Base-by-base conservation (phyloP, 2,888 invertebrate species). In the Lysandra bellargus region DNA sequence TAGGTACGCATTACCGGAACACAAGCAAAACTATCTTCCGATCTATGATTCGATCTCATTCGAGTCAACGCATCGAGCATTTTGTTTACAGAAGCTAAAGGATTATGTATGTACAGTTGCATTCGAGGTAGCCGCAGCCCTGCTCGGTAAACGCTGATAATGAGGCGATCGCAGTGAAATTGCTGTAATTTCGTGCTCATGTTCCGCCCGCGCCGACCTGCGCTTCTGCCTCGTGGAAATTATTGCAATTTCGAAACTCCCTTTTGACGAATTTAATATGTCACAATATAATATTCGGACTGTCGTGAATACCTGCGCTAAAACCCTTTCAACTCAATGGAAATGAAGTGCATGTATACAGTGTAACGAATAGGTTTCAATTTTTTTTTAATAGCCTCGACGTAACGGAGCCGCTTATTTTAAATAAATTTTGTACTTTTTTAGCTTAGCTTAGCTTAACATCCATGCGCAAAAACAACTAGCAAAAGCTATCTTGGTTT, bases 151-250 rank as follows among this genome's bases (percentile, higher is more conserved):
- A 83, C 80, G 81, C 81, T 81, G 82, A 82, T 82, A 83, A 82
- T 83, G 80, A 81, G 80, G 78, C 80, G 82, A 82, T 83, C 82
- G 82, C 80, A 80, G 80, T 80, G 33, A 80, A 82, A 83, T 82
- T 81, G 82, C 83, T 44, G 82, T 80, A 82, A 82, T 84, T 83
- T 82, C 79, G 80, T 80, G 74, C 82, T 82, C 81, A 80, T 79
- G 78, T 81, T 77, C 76, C 80, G 77, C 69, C 79, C 78, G 57
- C 60, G 79, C 37, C 64, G 57, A 72, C 73, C 74, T 40, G 73
- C 74, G 37, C 69, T 74, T 37, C 74, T 57, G 74, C 74, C 73
- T 60, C 60, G 57, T 78, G 64, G n/a, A 69, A 23, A 64, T 49
- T 78, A 76, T 76, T 76, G 14, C 76, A 33, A 76, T 53, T 49